These are phyloP conservation scores for Nothoprocta pentlandii DNA, from an alignment of 2,113 vertebrate genomes.

Conservation along the genomic window DNA sequence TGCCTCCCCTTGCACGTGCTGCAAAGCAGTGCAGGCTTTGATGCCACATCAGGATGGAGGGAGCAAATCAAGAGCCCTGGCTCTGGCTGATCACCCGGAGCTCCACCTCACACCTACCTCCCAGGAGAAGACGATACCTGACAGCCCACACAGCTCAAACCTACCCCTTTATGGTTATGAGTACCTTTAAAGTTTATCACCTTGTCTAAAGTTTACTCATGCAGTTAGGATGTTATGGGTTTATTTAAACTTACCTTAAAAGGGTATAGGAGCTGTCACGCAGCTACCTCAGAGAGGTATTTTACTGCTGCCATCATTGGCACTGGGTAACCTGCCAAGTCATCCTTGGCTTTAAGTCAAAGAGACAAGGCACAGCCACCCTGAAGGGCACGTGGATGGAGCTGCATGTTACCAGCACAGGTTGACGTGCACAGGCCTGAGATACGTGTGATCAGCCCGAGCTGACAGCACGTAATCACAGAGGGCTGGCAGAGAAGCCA, in stretches of 20 bases:
- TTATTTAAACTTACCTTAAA: neutral
- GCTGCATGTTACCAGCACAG: neutral
- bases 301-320: neutral
- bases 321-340: neutral
- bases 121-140: neutral
- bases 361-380: neutral
- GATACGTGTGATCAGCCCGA: neutral
- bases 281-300: neutral
- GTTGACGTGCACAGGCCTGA: neutral
- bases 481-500: neutral
- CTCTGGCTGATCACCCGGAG: neutral
- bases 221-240: neutral
- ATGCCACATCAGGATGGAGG: neutral
- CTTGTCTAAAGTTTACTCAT: neutral
- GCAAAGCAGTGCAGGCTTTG: neutral
- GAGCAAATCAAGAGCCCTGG: neutral
- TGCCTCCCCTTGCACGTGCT: neutral
- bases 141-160: neutral
- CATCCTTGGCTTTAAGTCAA: neutral
- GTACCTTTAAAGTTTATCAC: neutral
- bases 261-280: neutral
- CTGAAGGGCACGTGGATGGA: neutral
- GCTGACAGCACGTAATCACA: neutral
- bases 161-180: neutral
- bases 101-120: neutral